Evolutionary conservation across 2,888 invertebrate species (phyloP), one percentile per base, ranked within the genome.

Genomic region (Lasioglossum malachurum): DNA sequence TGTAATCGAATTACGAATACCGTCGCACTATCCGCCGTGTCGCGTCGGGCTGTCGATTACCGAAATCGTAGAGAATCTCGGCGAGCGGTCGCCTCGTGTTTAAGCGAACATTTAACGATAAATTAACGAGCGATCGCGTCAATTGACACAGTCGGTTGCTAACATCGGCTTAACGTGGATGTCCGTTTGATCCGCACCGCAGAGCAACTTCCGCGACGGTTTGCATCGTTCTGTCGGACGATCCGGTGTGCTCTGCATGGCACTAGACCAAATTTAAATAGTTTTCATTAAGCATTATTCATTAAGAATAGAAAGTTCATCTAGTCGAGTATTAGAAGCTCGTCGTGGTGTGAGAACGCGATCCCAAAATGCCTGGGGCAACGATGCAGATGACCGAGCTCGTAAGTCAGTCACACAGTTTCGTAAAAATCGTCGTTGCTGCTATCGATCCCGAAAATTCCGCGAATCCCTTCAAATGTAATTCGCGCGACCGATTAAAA

Each of bases 331-430:
- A 67, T 38, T 57, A 35, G 38, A 60, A 57, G 12, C 14, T 72
- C 4, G 0, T 27, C 1, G 3, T 19, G 16, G 35, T 41, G 69
- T 7, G 69, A 69, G 31, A 14, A 10, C n/a, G 10, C 14, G 16
- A 64, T 31, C 75, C 5, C 27, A 75, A 77, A 44, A 91, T 91
- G 91, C 31, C 73, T 10, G 87, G 82, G 41, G 86, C 88, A 72
- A 75, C 72, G 19, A 88, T 92, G 73, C 91, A 90, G 77, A 81
- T 92, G 69, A 79, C 82, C 31, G 91, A 92, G 60, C 60, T 92
- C 84, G 92, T 93, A 60, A 92, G 92, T 90, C 64, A 64, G 0
- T 19, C 57, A n/a, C n/a, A 57, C 8, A 64, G 31, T 64, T 35
- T 64, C 31, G 16, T 7, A 31, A 64, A 19, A 19, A 8, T 19